Evolutionary conservation across 2,797 vertebrate species (phyloP), one percentile per base, ranked within the genome.

Genomic region (Halcyon smyrnensis): DNA sequence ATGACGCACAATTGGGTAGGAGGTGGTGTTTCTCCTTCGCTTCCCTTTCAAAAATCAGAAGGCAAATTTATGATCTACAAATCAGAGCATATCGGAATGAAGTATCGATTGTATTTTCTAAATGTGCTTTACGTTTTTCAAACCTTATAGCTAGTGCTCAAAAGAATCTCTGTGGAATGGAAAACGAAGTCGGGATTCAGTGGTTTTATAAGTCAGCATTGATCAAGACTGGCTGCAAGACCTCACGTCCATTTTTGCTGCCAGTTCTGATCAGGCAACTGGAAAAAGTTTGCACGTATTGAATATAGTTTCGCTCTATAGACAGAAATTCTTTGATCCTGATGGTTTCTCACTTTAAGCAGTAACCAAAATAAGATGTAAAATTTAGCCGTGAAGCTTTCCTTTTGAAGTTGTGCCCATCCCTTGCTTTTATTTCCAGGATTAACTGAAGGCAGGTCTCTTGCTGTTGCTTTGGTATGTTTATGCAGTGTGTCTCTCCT

Each of bases 401-500:
- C 54, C 46, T 79, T 94, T 32, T 43, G 56, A 95, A 93, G 84
- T 43, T 4, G 6, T 63, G 7, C n/a, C 79, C 50, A 71, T 88
- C 53, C n/a, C 2, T 85, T 87, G 39, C 77, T 60, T 90, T 78
- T 65, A 45, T 51, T 79, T 93, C 69, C 36, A 45, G 84, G 87
- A 87, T 84, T 95, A 91, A 90, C 45, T 57, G 82, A 64, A 73
- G 48, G 48, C 57, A 54, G 76, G 64, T 84, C 68, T 94, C 65
- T 83, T 88, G 84, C 90, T 93, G 68, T 92, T 96, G 74, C 83
- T 95, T 93, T 81, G 83, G 53, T 95, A 84, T 37, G 68, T 95
- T 90, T 88, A 91, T 91, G 87, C 91, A 85, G 53, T 88, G 27
- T 95, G 86, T 97, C 80, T 95, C 18, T 94, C 79, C 90, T 95